A percentile compares a stretch with the other conserved stretches of the same genome.
phyloP scores from a whole-genome alignment of 2,113 vertebrate species.

The Amazona guildingii region DNA sequence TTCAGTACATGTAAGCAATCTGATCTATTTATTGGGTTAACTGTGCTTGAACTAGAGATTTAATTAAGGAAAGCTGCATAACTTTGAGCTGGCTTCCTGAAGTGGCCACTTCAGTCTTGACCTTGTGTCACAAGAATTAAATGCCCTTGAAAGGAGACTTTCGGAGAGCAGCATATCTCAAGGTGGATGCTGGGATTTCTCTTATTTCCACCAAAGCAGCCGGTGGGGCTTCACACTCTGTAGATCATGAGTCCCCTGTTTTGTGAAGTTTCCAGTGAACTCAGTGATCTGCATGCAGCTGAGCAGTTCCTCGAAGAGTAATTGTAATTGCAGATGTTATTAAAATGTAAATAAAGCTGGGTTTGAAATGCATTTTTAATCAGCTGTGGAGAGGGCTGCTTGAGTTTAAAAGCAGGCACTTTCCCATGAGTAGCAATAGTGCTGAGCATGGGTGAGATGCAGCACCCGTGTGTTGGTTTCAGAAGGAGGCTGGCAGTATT shows the following conservation, averaged over 20 bases:
- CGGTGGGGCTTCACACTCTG: background rate
- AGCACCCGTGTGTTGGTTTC: rapidly evolving
- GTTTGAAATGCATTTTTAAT: conserved; percentile 61
- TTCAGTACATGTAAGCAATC: background rate
- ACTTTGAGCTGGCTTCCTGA: background rate
- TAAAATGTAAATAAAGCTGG: conserved; percentile 68
- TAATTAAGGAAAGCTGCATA: background rate
- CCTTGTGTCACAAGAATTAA: background rate
- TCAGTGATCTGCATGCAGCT: conserved; percentile 52
- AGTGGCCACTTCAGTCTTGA: background rate
- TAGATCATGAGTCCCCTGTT: background rate
- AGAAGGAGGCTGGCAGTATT: background rate
- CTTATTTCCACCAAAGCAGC: background rate
- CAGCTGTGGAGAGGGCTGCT: conserved; percentile 26
- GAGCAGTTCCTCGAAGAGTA: conserved; percentile 17
- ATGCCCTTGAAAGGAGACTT: background rate
- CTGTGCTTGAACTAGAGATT: background rate
- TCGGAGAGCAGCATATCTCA: background rate
- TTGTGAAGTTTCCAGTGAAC: background rate
- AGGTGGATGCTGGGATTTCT: background rate
- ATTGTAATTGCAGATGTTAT: conserved; percentile 72
- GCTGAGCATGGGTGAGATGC: background rate
- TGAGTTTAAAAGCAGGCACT: background rate
- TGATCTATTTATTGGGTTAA: background rate
- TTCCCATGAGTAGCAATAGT: background rate